Conservation (phyloP, 1,140 invertebrate species). For the Pogonomyrmex barbatus region DNA sequence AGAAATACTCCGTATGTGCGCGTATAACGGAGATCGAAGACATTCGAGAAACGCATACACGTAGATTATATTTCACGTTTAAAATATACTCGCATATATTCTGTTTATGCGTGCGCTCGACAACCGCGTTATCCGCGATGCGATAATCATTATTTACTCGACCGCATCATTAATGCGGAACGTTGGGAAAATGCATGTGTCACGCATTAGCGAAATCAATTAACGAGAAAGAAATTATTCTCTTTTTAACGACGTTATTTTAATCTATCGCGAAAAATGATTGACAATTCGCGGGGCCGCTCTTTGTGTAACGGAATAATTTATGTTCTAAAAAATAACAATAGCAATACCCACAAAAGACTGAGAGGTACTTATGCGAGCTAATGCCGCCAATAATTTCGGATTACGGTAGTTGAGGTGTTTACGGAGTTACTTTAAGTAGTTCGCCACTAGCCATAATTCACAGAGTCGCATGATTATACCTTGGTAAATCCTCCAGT, state of each 20-base stretch:
- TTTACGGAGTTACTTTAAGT: conserved; percentile 58
- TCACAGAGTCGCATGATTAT: conserved; percentile 42
- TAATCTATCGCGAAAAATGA: not conserved
- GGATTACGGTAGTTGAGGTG: conserved; percentile 50
- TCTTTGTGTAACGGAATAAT: not conserved
- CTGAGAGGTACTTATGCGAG: not conserved
- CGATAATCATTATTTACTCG: conserved; percentile 24
- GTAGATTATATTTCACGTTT: not conserved
- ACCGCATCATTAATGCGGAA: conserved; percentile 36
- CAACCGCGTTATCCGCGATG: not conserved
- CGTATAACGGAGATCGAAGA: not conserved
- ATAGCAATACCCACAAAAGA: conserved; percentile 6
- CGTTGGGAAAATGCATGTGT: not conserved
- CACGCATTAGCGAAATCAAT: not conserved
- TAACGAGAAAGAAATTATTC: not conserved
- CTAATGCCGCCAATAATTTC: conserved; percentile 54
- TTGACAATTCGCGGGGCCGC: too few relatives aligned
- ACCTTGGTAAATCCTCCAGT: conserved; percentile 40
- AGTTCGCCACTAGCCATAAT: conserved; percentile 46
- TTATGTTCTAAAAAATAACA: conserved; percentile 20
- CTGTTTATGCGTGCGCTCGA: conserved; percentile 20
- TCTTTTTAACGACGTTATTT: not conserved
- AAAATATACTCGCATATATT: conserved; percentile 15
- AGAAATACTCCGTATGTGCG: not conserved
- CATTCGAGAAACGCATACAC: not conserved